Base-by-base conservation (phyloP, 2,888 invertebrate species). In the Amphiduros pacificus region DNA sequence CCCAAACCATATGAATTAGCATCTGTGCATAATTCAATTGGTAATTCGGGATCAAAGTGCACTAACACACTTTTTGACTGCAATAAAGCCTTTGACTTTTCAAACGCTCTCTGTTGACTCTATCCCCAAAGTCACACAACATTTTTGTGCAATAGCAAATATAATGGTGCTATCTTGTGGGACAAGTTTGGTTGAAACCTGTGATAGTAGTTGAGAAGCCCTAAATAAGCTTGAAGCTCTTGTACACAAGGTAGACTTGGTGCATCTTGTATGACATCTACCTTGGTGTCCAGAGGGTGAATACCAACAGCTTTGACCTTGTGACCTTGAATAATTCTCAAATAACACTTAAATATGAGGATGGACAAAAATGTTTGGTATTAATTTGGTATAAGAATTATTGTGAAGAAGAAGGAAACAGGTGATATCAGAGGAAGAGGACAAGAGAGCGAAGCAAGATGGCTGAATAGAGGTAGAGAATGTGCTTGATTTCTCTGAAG, bases 21-120 rank as follows among this genome's bases (percentile, higher is more conserved):
- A n/a, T 58, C 58, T 14, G 31, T 20, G 6, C 26, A 20, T 1
- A 58, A 24, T 22, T 17, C n/a, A 20, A 58, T 11, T 17, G 50
- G 51, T 14, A 22, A 14, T 14, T 17, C 20, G 3, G 58, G 58
- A 50, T 58, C 58, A 32, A 51, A 58, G 26, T 58, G 58, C n/a
- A 36, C 32, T 5, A 58, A 26, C 14, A 58, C 58, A n/a, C 6
- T 11, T 3, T n/a, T 40, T 24, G 51, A 58, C 31, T 24, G 20
- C 4, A 58, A 2, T 3, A 51, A 31, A 24, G 28, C 24, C 26
- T 58, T 58, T 14, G 27, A n/a, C 36, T 51, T n/a, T 24, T 50
- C 27, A 24, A 50, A 51, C 3, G 44, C 41, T n/a, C 44, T 31
- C 2, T 26, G n/a, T 14, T 41, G 44, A 17, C 14, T 26, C 26